phyloP scores from a whole-genome alignment of 2,888 invertebrate genomes.

The Sericinus montela region DNA sequence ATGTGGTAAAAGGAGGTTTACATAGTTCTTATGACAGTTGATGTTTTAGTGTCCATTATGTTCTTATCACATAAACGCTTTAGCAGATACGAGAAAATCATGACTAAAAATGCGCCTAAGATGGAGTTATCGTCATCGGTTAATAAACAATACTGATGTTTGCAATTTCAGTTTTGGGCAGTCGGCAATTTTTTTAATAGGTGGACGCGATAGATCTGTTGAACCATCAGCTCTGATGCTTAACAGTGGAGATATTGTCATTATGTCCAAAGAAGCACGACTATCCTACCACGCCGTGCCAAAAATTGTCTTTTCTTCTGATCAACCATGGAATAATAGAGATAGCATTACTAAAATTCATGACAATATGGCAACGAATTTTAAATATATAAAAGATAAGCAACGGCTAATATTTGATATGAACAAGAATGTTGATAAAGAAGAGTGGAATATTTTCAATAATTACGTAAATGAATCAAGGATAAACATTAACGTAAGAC shows the following conservation, averaged over 20 bases:
- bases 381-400: slow-evolving; percentile 41
- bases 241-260: slow-evolving; percentile 92
- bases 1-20: too few species aligned
- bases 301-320: slow-evolving; percentile 82
- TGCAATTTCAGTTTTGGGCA: slow-evolving; percentile 91
- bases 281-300: slow-evolving; percentile 97
- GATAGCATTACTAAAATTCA: slow-evolving; percentile 20
- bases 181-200: slow-evolving; percentile 95
- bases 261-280: slow-evolving; percentile 93
- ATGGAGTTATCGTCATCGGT: too few species aligned
- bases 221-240: slow-evolving; percentile 86
- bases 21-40: too few species aligned
- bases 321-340: slow-evolving; percentile 67
- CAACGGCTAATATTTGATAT: slow-evolving; percentile 32
- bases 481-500: slow-evolving; percentile 96
- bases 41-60: too few species aligned
- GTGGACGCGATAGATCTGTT: slow-evolving; percentile 85
- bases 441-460: slow-evolving; percentile 75
- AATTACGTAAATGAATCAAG: slow-evolving; percentile 85
- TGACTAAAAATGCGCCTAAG: too few species aligned
- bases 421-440: slow-evolving; percentile 38
- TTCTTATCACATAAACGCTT: too few species aligned
- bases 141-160: too few species aligned
- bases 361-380: slow-evolving; percentile 23
- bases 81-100: too few species aligned